Conservation (phyloP, 2,113 vertebrate species). For the Maccullochella peelii region DNA sequence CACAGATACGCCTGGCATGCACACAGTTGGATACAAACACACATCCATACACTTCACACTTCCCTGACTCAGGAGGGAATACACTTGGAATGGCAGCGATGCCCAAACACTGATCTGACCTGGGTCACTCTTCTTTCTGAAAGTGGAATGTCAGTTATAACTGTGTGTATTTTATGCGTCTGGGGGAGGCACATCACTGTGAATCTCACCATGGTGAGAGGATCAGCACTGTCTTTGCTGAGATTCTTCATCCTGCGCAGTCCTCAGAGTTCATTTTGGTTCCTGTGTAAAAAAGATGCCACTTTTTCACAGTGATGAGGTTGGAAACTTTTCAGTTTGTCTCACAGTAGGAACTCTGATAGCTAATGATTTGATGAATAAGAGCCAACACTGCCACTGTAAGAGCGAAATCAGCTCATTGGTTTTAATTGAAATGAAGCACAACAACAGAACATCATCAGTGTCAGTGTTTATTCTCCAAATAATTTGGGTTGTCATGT, state of each 20-base stretch:
- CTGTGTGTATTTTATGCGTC: slow-evolving; percentile 58
- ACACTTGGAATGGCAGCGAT: slow-evolving; percentile 67
- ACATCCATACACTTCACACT: slow-evolving; percentile 12
- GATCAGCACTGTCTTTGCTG: slow-evolving; percentile 20
- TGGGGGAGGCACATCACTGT: slow-evolving; percentile 42
- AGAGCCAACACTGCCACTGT: neutral
- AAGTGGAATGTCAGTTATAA: slow-evolving; percentile 60
- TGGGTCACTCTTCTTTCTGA: slow-evolving; percentile 56
- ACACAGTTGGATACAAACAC: slow-evolving; percentile 19
- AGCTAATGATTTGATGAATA: slow-evolving; percentile 40
- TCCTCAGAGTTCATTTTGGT: slow-evolving; percentile 12
- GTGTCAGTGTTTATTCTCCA: slow-evolving; percentile 46
- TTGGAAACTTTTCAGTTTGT: slow-evolving; percentile 2
- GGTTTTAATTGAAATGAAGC: slow-evolving; percentile 43
- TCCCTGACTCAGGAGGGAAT: slow-evolving; percentile 49
- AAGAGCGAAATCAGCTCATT: slow-evolving; percentile 20
- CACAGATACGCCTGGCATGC: slow-evolving; percentile 46
- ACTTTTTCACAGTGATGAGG: neutral
- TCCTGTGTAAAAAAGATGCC: neutral
- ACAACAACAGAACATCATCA: neutral
- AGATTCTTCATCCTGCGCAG: slow-evolving; percentile 12
- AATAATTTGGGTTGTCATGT: slow-evolving; percentile 50
- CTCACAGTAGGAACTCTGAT: slow-evolving; percentile 6
- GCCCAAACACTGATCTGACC: slow-evolving; percentile 68
- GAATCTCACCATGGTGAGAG: slow-evolving; percentile 44